A percentile compares a stretch with the other conserved stretches of the same genome.
Conservation (phyloP, 2,797 vertebrate genomes). For the Esox masquinongy region DNA sequence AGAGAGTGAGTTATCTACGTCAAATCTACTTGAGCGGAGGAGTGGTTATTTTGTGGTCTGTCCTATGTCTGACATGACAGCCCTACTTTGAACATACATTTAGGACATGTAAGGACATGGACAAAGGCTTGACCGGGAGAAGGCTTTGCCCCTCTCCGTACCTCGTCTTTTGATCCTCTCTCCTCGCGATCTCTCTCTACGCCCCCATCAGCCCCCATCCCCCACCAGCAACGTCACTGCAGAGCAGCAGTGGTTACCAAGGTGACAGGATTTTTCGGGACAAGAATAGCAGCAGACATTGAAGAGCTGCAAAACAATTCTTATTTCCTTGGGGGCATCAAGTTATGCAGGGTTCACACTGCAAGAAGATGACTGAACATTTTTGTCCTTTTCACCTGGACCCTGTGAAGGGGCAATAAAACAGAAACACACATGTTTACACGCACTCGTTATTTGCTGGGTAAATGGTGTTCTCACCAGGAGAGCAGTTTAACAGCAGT, state of each 20-base stretch:
- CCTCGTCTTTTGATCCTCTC: conserved; percentile 30
- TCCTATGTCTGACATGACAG: conserved; percentile 20
- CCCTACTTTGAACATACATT: conserved; percentile 20
- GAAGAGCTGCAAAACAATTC: neutral
- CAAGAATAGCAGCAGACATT: conserved; percentile 20
- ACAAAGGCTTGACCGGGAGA: neutral
- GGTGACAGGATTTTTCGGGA: conserved; percentile 55
- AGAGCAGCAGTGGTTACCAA: conserved; percentile 62
- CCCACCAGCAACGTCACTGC: conserved; percentile 41
- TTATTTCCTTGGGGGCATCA: conserved; percentile 47
- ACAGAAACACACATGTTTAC: neutral
- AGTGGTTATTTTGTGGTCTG: conserved; percentile 37
- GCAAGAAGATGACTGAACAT: neutral
- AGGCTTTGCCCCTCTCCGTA: neutral
- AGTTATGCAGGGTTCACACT: conserved; percentile 19
- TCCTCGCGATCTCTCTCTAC: conserved; percentile 14
- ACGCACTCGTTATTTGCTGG: too few relatives aligned
- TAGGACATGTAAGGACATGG: conserved; percentile 32
- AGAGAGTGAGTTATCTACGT: conserved; percentile 13
- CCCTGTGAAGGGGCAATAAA: conserved; percentile 14
- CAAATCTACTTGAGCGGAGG: conserved; percentile 27
- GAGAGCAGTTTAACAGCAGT: conserved; percentile 27
- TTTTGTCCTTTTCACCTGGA: conserved; percentile 3
- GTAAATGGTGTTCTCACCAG: neutral
- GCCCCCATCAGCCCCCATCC: neutral